Evolutionary conservation across 2,888 invertebrate genomes (phyloP).

Genomic region (Hypomecis punctinalis): DNA sequence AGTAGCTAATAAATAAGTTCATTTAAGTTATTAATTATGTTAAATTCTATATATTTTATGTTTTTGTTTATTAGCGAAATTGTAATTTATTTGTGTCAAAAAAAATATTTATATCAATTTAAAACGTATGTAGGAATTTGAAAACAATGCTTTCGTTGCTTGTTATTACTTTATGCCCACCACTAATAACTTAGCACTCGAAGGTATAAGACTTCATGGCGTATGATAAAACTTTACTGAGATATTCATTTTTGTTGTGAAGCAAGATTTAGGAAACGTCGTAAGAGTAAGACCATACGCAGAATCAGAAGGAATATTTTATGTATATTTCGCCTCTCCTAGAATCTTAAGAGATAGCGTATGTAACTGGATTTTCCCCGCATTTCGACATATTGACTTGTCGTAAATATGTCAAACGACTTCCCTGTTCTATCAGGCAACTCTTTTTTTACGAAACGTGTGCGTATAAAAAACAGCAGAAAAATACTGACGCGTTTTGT

Average conservation of each 20-base stretch:
- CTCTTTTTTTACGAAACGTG: constrained; percentile 28
- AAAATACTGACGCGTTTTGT: constrained; percentile 16
- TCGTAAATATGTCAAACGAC: constrained; percentile 49
- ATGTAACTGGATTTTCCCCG: constrained; percentile 47
- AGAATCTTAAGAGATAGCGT: constrained; percentile 36
- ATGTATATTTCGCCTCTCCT: constrained; percentile 23
- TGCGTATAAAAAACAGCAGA: constrained; percentile 11
- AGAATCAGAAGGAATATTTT: constrained; percentile 19
- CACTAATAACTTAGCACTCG: too few relatives aligned
- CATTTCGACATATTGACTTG: constrained; percentile 50
- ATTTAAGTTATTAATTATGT: too few relatives aligned
- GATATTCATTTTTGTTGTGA: background rate
- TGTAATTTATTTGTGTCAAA: too few relatives aligned
- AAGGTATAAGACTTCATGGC: too few relatives aligned
- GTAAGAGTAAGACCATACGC: constrained; percentile 11
- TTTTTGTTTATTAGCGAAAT: too few relatives aligned
- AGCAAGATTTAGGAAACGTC: background rate
- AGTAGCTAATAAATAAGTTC: too few relatives aligned
- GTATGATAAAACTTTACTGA: background rate
- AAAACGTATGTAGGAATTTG: too few relatives aligned
- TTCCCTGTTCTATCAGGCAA: constrained; percentile 42
- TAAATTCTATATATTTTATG: too few relatives aligned
- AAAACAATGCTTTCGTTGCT: too few relatives aligned
- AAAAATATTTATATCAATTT: too few relatives aligned
- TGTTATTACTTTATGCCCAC: too few relatives aligned